phyloP scores from a whole-genome alignment of 2,797 vertebrate species.

The Kryptolebias ocellatus region DNA sequence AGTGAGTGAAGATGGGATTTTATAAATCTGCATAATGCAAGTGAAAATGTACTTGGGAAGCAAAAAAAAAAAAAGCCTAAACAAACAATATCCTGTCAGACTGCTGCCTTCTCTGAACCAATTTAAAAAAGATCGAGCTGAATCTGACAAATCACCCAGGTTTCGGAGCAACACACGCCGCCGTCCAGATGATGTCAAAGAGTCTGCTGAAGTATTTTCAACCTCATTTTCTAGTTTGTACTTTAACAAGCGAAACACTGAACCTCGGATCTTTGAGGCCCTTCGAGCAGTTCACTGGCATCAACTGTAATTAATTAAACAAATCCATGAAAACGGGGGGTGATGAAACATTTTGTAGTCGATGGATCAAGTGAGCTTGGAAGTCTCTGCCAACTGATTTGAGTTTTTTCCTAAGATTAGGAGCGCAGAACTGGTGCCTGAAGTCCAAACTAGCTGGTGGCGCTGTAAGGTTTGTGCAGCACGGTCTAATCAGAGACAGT shows the following conservation, averaged over 20 bases:
- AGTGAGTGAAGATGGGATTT: too few relatives aligned
- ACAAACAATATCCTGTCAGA: neutral
- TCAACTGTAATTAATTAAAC: constrained; percentile 14
- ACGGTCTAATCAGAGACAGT: constrained; percentile 16
- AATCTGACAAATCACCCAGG: neutral
- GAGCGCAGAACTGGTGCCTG: neutral
- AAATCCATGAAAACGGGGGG: constrained; percentile 11
- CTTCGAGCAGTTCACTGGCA: neutral
- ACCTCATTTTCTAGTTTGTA: neutral
- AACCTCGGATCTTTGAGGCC: constrained; percentile 7
- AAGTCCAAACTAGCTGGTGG: neutral
- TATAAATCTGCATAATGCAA: too few relatives aligned
- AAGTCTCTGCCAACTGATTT: neutral
- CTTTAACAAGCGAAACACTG: neutral
- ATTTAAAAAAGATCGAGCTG: neutral
- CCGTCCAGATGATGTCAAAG: neutral
- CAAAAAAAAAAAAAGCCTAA: neutral
- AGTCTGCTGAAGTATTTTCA: neutral
- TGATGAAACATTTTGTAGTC: constrained; percentile 11
- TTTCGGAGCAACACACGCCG: neutral
- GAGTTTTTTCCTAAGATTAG: neutral
- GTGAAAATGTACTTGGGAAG: neutral
- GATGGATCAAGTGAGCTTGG: neutral
- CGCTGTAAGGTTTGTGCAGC: neutral
- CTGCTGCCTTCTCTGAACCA: neutral